Conservation (phyloP, 2,888 invertebrate genomes). For the Calameuta filiformis region DNA sequence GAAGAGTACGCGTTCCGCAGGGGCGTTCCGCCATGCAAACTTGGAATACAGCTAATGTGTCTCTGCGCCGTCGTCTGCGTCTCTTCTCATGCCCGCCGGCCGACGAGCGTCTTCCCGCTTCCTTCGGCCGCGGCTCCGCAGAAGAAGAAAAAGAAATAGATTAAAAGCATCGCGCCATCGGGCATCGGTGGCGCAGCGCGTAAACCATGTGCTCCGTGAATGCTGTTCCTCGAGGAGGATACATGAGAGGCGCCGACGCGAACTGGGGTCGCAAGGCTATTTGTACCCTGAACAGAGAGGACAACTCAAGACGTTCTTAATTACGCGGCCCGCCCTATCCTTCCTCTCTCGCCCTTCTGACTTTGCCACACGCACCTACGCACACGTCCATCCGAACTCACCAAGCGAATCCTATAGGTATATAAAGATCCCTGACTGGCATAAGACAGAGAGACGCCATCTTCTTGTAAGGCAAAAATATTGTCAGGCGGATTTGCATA, state of each 20-base stretch:
- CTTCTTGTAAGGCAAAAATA: neutral
- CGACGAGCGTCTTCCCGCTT: constrained; percentile 24
- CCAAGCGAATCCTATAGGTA: neutral
- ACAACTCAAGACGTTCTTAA: constrained; percentile 27
- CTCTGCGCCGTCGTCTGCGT: constrained; percentile 44
- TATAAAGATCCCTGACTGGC: neutral
- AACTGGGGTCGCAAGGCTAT: constrained; percentile 49
- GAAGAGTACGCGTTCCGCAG: constrained; percentile 35
- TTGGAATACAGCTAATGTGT: constrained; percentile 60
- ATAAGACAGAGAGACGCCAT: neutral
- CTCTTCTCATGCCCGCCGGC: constrained; percentile 28
- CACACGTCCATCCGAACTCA: neutral
- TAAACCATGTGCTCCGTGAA: constrained; percentile 15
- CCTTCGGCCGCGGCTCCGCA: constrained; percentile 11
- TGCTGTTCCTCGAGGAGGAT: constrained; percentile 23
- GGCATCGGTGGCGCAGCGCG: constrained; percentile 7
- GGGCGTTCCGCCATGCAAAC: constrained; percentile 66
- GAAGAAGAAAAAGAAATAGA: constrained; percentile 47
- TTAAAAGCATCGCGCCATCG: constrained; percentile 35
- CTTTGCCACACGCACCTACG: neutral
- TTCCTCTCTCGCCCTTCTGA: neutral
- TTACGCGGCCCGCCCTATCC: constrained; percentile 24
- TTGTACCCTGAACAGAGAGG: constrained; percentile 48
- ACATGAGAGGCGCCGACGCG: constrained; percentile 52
- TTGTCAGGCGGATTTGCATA: neutral